phyloP scores from a whole-genome alignment of 2,888 invertebrate genomes.

The Thecophora atra region DNA sequence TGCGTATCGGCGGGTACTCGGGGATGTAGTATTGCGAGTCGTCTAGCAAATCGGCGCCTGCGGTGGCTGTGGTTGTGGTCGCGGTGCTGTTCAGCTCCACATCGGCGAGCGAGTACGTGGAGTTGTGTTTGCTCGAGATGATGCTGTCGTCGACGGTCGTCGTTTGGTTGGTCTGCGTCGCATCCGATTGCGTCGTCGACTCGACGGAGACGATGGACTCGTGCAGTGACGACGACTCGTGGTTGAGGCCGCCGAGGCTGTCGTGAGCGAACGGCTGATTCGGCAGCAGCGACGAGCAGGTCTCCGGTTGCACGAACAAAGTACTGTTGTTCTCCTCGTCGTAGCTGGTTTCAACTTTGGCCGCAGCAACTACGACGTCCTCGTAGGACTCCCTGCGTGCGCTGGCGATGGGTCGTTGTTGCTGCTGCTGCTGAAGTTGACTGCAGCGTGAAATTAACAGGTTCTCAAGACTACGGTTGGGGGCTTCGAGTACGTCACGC shows the following conservation, averaged over 20 bases:
- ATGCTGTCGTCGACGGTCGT: slow-evolving; percentile 66
- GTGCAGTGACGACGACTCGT: slow-evolving; percentile 54
- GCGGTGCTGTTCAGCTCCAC: slow-evolving; percentile 60
- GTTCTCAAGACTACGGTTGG: slow-evolving; percentile 65
- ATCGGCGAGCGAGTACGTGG: slow-evolving; percentile 66
- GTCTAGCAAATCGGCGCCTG: slow-evolving; percentile 55
- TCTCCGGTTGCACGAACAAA: slow-evolving; percentile 42
- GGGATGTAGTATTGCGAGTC: slow-evolving; percentile 66
- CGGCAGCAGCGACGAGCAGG: slow-evolving; percentile 30
- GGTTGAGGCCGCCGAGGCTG: slow-evolving; percentile 45
- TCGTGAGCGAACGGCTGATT: slow-evolving; percentile 49
- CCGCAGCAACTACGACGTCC: slow-evolving; percentile 46
- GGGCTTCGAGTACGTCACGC: slow-evolving; percentile 70
- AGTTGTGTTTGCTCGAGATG: slow-evolving; percentile 65
- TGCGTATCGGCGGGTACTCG: slow-evolving; percentile 73
- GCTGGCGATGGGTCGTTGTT: slow-evolving; percentile 37
- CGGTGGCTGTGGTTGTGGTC: slow-evolving; percentile 51
- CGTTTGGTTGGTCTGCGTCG: slow-evolving; percentile 59
- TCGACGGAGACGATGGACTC: slow-evolving; percentile 65
- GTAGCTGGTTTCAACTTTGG: slow-evolving; percentile 53
- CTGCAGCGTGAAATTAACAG: slow-evolving; percentile 52
- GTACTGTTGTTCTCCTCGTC: slow-evolving; percentile 53
- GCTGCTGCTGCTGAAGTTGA: slow-evolving; percentile 37
- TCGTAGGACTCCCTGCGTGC: slow-evolving; percentile 25
- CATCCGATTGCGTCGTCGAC: slow-evolving; percentile 60